These are phyloP conservation scores for Sus scrofa DNA, from an alignment of 2,113 vertebrate genomes.

Conservation along the genomic window T2T-Sscrofa CM000829.6:58364001-58364500, in stretches of 20 bases:
- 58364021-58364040: neutral
- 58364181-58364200: neutral
- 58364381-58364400: neutral
- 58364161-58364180: neutral
- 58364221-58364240: neutral
- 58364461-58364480: neutral
- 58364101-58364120: neutral
- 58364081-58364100: neutral
- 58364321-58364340: neutral
- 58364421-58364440: neutral
- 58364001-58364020: neutral
- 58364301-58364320: neutral
- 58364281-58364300: neutral
- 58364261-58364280: neutral
- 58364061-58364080: neutral
- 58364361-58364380: neutral
- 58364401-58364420: neutral
- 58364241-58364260: neutral
- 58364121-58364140: neutral
- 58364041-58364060: neutral
- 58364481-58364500: constrained; percentile 12
- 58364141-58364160: neutral
- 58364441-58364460: neutral
- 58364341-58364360: neutral
- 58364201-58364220: neutral